Evolutionary conservation across 2,113 vertebrate genomes (phyloP).

Genomic region (Daboia siamensis): DNA sequence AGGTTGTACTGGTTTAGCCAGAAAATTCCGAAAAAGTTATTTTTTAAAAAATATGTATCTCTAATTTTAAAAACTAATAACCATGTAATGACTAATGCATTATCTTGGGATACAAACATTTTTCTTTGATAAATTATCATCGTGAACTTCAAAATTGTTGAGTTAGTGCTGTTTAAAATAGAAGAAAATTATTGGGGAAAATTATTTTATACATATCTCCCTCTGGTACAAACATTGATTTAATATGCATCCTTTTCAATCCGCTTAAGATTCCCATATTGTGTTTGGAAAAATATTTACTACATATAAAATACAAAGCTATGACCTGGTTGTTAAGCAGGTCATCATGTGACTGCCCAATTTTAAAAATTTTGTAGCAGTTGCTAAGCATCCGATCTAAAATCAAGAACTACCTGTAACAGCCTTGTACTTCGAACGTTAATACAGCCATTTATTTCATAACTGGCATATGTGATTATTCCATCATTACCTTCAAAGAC

Average conservation of each 20-base stretch:
- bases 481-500: background rate
- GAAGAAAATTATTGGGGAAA: too few species aligned
- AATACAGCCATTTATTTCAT: background rate
- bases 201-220: background rate
- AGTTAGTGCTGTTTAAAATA: too few species aligned
- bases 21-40: too few species aligned
- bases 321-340: background rate
- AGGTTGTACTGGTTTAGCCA: too few species aligned
- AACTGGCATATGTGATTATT: background rate
- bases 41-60: too few species aligned
- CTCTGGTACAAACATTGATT: background rate
- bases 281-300: background rate
- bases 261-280: background rate
- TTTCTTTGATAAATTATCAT: too few species aligned
- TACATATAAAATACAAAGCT: background rate
- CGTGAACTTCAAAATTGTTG: too few species aligned
- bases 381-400: background rate
- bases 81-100: too few species aligned
- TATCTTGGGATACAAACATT: too few species aligned
- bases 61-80: too few species aligned
- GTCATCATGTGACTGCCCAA: background rate
- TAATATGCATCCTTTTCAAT: background rate
- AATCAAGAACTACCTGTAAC: background rate
- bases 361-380: background rate
- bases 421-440: background rate